phyloP scores from a whole-genome alignment of 2,797 vertebrate species.

The Enteromius viviparus region DNA sequence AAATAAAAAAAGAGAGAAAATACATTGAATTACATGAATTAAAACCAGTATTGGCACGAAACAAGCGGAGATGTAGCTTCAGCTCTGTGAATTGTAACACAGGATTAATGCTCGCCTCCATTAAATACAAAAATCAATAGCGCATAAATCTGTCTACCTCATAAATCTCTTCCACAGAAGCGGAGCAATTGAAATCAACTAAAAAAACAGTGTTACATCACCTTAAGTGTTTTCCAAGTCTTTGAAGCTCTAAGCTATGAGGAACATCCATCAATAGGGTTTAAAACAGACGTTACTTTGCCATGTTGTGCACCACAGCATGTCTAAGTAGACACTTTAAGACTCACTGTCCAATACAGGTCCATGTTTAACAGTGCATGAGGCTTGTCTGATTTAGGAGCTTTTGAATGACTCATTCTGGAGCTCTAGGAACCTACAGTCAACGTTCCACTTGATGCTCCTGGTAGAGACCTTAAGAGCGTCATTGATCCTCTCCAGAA shows the following conservation, averaged over 20 bases:
- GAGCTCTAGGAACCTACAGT: conserved; percentile 81
- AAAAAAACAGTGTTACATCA: conserved; percentile 47
- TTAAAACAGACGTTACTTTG: conserved; percentile 15
- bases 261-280: background rate
- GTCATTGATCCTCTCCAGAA: conserved; percentile 96
- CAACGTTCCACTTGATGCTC: conserved; percentile 96
- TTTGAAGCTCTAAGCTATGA: conserved; percentile 32
- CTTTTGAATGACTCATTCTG: background rate
- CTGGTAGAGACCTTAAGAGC: conserved; percentile 91
- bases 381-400: background rate
- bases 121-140: conserved; percentile 69
- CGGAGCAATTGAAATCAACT: conserved; percentile 47
- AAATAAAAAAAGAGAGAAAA: background rate
- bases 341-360: background rate
- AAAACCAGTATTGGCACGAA: background rate
- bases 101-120: conserved; percentile 59
- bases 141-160: conserved; percentile 54
- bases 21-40: conserved; percentile 7
- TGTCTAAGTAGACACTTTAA: conserved; percentile 21
- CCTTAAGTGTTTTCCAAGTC: conserved; percentile 53
- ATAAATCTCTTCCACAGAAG: conserved; percentile 58
- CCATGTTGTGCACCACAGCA: conserved; percentile 7
- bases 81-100: conserved; percentile 39
- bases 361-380: conserved; percentile 14
- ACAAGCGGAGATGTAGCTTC: background rate